Percentiles rank a stretch among this genome's conserved stretches.
phyloP scores from a whole-genome alignment of 1,140 invertebrate species.

The Ephestia elutella region DNA sequence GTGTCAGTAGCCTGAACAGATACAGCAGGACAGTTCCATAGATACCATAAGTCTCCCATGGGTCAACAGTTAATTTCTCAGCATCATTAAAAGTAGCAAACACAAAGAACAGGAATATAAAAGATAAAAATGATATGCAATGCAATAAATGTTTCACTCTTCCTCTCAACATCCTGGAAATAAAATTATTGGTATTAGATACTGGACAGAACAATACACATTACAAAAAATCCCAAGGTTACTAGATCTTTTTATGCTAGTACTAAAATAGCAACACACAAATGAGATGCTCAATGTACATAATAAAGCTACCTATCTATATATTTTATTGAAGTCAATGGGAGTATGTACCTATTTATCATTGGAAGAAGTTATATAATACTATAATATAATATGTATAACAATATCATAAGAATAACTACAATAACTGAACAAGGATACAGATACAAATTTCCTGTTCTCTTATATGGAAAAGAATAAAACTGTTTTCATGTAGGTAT shows the following conservation, averaged over 20 bases:
- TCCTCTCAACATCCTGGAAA: slow-evolving; percentile 70
- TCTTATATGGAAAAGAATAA: no score
- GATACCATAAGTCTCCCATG: slow-evolving; percentile 87
- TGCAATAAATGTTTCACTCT: slow-evolving; percentile 77
- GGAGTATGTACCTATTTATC: no score
- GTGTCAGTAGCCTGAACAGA: slow-evolving; percentile 85
- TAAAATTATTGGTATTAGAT: slow-evolving; percentile 20
- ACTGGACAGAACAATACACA: background rate
- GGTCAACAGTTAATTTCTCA: slow-evolving; percentile 80
- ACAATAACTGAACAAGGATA: no score
- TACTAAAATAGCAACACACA: background rate
- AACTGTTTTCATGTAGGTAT: no score
- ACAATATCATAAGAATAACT: no score
- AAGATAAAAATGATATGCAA: slow-evolving; percentile 82
- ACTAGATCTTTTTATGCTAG: slow-evolving; percentile 2
- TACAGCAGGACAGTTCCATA: slow-evolving; percentile 84
- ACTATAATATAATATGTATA: no score
- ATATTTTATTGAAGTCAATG: no score
- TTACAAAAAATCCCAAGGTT: background rate
- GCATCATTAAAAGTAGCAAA: slow-evolving; percentile 80
- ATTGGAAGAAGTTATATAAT: no score
- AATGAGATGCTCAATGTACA: slow-evolving; percentile 9
- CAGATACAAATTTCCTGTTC: no score
- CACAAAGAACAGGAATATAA: slow-evolving; percentile 86
- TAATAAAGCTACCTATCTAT: no score